phyloP scores from a whole-genome alignment of 2,113 vertebrate genomes.

The Varanus komodoensis region DNA sequence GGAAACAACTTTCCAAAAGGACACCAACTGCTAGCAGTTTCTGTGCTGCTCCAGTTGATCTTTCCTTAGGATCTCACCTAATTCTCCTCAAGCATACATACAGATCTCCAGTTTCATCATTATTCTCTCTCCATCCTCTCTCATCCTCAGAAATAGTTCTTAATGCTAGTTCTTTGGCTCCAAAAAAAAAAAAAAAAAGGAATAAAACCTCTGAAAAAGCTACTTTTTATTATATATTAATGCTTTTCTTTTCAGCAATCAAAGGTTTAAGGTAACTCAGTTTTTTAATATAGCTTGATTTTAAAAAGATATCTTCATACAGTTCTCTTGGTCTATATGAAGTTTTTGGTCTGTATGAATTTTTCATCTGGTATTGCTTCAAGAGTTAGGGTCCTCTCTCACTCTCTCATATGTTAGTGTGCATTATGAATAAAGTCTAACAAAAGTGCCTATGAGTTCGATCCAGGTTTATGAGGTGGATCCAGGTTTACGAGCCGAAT shows the following conservation, averaged over 20 bases:
- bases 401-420: too few relatives aligned
- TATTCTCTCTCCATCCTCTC: neutral
- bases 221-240: neutral
- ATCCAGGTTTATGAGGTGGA: too few relatives aligned
- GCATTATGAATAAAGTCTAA: neutral
- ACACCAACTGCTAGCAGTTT: neutral
- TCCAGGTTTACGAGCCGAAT: too few relatives aligned
- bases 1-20: conserved; percentile 14
- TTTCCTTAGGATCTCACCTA: neutral
- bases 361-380: too few relatives aligned
- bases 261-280: neutral
- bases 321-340: neutral
- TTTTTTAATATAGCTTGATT: neutral
- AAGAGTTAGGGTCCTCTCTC: neutral
- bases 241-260: neutral
- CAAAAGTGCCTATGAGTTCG: neutral
- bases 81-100: neutral
- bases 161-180: neutral
- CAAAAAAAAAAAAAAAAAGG: neutral
- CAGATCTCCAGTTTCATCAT: neutral
- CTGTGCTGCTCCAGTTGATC: neutral
- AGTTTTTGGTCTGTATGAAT: too few relatives aligned
- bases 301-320: neutral
- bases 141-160: neutral
- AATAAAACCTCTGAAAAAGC: neutral